A percentile compares a stretch with the other conserved stretches of the same genome.
Evolutionary conservation across 2,888 invertebrate genomes (phyloP).

Genomic region (Merodon equestris): DNA sequence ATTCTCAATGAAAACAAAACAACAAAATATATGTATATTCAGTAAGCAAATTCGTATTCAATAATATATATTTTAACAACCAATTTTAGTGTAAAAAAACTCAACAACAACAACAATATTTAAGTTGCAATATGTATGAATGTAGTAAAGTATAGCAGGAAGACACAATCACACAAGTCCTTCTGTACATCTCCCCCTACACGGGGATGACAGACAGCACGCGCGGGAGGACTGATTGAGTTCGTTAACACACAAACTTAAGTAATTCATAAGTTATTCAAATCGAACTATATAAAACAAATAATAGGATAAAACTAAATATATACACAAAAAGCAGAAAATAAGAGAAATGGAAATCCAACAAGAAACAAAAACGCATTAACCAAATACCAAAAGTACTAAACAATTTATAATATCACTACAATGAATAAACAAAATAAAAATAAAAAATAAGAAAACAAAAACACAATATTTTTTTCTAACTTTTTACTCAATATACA

Average conservation of each 20-base stretch:
- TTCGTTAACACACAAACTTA: constrained; percentile 67
- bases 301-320: constrained; percentile 25
- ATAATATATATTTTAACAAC: constrained; percentile 67
- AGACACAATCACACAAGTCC: constrained; percentile 54
- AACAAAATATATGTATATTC: too few species aligned
- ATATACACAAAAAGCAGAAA: constrained; percentile 17
- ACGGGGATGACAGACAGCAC: constrained; percentile 9
- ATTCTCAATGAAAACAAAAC: constrained; percentile 42
- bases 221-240: constrained; percentile 46
- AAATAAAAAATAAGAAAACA: constrained; percentile 62
- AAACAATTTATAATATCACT: constrained; percentile 68
- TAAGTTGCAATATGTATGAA: constrained; percentile 67
- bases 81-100: constrained; percentile 64
- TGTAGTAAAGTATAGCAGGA: constrained; percentile 57
- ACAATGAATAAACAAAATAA: constrained; percentile 67
- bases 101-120: constrained; percentile 58
- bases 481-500: constrained; percentile 69
- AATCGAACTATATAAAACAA: constrained; percentile 60
- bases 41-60: constrained; percentile 67
- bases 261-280: constrained; percentile 64
- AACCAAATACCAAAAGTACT: constrained; percentile 68
- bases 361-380: constrained; percentile 46
- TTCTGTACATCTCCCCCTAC: neutral
- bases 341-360: constrained; percentile 16
- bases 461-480: constrained; percentile 64